Evolutionary conservation across 2,113 vertebrate genomes (phyloP), one percentile per base, ranked within the genome.

Genomic region (Pseudorectes ferrugineus): DNA sequence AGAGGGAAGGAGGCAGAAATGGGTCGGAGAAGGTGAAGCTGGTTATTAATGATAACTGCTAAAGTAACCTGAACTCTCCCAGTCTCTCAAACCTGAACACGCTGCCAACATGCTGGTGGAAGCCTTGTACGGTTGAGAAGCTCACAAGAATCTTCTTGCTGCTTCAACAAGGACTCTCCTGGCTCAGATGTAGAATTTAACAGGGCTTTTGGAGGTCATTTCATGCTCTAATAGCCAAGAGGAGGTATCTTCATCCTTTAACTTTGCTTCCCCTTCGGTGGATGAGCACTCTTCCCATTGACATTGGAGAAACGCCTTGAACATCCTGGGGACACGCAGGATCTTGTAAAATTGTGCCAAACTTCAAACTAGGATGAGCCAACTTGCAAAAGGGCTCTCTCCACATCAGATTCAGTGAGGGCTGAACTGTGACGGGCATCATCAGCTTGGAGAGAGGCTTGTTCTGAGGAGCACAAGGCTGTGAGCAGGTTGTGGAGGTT

Each of bases 61-160:
- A 10, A n/a, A 0, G 7, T 57, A 31, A 84, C 55, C 43, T 54
- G 29, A 42, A 20, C 33, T 85, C 10, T 62, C 25, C 63, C 0
- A 24, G 24, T 49, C 48, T 49, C 48, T 49, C 48, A 14, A 49
- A 49, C 48, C 48, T 49, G 48, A 49, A 25, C 48, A 49, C 4
- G 0, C 74, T 85, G 71, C 67, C 45, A 14, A 0, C 0, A 0
- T 40, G 52, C 70, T 7, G 4, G 31, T 43, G 54, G 52, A 59
- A 87, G 18, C 61, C 40, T 55, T 40, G 46, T 46, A 3, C 0
- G 1, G 6, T 55, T 46, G 52, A 82, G 57, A 57, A 78, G 55
- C 68, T 81, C 31, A 6, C 2, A 2, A 57, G 48, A 51, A 43
- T 71, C 35, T 83, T 5, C 0, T 42, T 18, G 29, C 51, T 92